Percentiles rank a stretch among this genome's conserved stretches.
These are phyloP conservation scores for Orientallactaga bullata DNA, from an alignment of 2,113 vertebrate genomes.

Conservation along the genomic window DNA sequence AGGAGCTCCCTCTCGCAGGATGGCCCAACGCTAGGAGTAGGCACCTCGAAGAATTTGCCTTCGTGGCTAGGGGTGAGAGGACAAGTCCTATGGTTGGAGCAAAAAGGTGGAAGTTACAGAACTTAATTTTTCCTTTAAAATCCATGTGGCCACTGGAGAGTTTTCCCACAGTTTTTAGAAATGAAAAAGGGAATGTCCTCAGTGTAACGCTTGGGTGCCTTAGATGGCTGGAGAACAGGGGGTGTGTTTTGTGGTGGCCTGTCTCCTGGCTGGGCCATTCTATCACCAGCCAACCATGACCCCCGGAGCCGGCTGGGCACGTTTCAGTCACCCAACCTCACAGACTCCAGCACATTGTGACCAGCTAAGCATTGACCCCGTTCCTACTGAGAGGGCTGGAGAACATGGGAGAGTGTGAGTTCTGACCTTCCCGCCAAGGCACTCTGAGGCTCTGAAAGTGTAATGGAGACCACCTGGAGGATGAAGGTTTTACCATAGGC, in stretches of 20 bases:
- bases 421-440: not conserved
- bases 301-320: slow-evolving; percentile 70
- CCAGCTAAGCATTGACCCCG: slow-evolving; percentile 50
- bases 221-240: slow-evolving; percentile 31
- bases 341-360: slow-evolving; percentile 25
- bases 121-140: not conserved
- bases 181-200: slow-evolving; percentile 44
- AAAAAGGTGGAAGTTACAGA: not conserved
- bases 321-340: slow-evolving; percentile 59
- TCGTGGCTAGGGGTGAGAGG: not conserved
- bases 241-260: slow-evolving; percentile 41
- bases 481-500: not conserved
- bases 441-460: not conserved
- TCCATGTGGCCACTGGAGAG: not conserved
- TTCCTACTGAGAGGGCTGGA: not conserved
- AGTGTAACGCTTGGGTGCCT: slow-evolving; percentile 29
- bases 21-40: not conserved
- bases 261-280: slow-evolving; percentile 73
- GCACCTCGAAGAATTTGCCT: not conserved
- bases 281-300: slow-evolving; percentile 74
- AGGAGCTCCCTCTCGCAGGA: not conserved
- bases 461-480: not conserved
- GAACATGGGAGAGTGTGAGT: not conserved
- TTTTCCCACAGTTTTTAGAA: slow-evolving; percentile 66
- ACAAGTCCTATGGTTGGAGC: not conserved